A percentile compares a stretch with the other conserved stretches of the same genome.
phyloP scores from a whole-genome alignment of 2,113 vertebrate species.

The Tetrax tetrax region DNA sequence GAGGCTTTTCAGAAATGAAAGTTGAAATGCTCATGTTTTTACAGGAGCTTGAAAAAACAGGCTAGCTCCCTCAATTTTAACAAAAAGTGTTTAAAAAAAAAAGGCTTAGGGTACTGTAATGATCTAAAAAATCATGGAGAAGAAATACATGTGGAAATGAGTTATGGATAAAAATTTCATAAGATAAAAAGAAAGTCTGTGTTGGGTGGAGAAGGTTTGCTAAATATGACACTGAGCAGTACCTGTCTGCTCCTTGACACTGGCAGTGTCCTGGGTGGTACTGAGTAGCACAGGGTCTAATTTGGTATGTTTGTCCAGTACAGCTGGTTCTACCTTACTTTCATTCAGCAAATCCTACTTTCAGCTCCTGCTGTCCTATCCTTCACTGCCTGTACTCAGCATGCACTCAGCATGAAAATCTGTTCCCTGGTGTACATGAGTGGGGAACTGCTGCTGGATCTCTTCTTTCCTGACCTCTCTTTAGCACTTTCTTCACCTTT shows the following conservation, averaged over 20 bases:
- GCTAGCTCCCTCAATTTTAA: neutral
- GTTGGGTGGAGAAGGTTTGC: neutral
- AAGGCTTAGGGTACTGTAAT: fast-evolving
- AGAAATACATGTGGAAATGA: neutral
- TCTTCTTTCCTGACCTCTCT: neutral
- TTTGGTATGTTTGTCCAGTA: neutral
- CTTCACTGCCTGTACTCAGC: neutral
- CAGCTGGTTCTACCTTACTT: neutral
- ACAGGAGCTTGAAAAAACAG: neutral
- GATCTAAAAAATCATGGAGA: neutral
- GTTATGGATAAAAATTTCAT: neutral
- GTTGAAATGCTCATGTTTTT: neutral
- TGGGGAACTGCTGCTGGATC: neutral
- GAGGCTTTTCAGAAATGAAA: neutral
- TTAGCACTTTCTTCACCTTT: neutral
- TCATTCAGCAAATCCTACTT: neutral
- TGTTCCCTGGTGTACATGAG: neutral
- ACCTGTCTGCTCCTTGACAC: neutral
- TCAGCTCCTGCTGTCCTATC: neutral
- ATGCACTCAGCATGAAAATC: neutral
- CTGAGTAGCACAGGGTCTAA: neutral
- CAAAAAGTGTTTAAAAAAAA: neutral
- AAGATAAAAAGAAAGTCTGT: neutral
- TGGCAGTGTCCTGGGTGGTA: neutral
- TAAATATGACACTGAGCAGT: neutral